Evolutionary conservation across 2,797 vertebrate genomes (phyloP), one percentile per base, ranked within the genome.

Genomic region (Neomorphus geoffroyi): DNA sequence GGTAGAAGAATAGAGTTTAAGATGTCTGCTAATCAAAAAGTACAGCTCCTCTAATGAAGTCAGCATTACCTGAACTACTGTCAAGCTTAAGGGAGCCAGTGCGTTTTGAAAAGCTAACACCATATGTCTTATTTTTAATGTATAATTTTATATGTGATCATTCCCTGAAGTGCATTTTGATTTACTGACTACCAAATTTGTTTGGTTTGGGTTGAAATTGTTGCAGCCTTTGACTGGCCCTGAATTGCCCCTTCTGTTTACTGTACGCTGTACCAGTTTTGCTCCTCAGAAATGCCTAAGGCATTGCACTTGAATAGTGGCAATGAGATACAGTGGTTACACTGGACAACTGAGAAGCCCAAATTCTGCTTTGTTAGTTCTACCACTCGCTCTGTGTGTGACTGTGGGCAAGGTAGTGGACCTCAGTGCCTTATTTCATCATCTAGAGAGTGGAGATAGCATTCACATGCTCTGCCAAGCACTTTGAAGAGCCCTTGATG

Each of bases 391-490:
- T 61, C 19, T 56, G 35, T 62, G 7, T 51, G 32, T 83, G 83
- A 83, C 58, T 57, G 64, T 50, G 79, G 60, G 84, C 69, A 56
- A 91, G 57, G 83, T 53, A 54, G 71, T 39, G 93, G 90, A 95
- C 54, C 65, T 92, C 37, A 82, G 96, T 97, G 96, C 93, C 96
- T 96, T 97, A 94, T 91, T 96, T 90, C 69, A 13, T 85, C 75
- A 26, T 82, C 53, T 77, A 3, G 41, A 39, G 69, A 78, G 81
- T 24, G 69, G 83, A 88, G 78, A 88, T 89, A 23, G 79, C 5
- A 19, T 56, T 81, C 35, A 37, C 18, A 19, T 2, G 8, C 60
- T 81, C 62, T 66, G 57, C 48, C 77, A 92, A 81, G 90, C 92
- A 95, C 94, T 94, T 94, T 95, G 90, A 88, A 94, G 80, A 94